Evolutionary conservation across 2,888 invertebrate genomes (phyloP), one percentile per base, ranked within the genome.

Genomic region (Pristionchus maxplancki): DNA sequence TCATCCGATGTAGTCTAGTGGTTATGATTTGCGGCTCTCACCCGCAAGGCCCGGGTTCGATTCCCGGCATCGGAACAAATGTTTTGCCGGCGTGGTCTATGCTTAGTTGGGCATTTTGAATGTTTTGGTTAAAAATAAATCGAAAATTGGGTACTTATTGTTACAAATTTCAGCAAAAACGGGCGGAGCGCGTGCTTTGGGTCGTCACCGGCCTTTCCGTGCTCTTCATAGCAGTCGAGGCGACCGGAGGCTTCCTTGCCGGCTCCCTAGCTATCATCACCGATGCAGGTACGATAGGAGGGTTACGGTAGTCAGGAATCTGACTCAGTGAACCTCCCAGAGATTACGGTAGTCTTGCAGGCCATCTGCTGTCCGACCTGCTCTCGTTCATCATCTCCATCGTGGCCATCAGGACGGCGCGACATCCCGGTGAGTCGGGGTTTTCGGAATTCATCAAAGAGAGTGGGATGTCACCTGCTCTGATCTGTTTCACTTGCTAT

Each of bases 371-470:
- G 91, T 98, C 98, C 92, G 99, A 99, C 96, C 97, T 99, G 95
- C 97, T 98, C 90, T 97, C 98, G 94, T 99, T 99, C 95, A 97
- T 98, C 97, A 98, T 99, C 95, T 98, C 98, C 34, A 96, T 99
- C 91, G 97, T 98, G 95, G 97, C 98, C 2, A 95, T 98, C 91
- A 97, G 97, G 96, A 96, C 98, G 83, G 97, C 97, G 0, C 96
- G 96, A 90, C 96, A 97, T 93, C 97, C 97, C 0, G 90, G 92
- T 92, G 87, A 78, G 78, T n/a, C n/a, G n/a, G n/a, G n/a, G n/a
- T n/a, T n/a, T n/a, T n/a, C n/a, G n/a, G n/a, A n/a, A n/a, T n/a
- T n/a, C n/a, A n/a, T n/a, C n/a, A n/a, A n/a, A n/a, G n/a, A n/a
- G n/a, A n/a, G n/a, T n/a, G n/a, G n/a, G n/a, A n/a, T n/a, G n/a